Evolutionary conservation across 2,113 vertebrate genomes (phyloP).

Genomic region (Peromyscus polionotus): DNA sequence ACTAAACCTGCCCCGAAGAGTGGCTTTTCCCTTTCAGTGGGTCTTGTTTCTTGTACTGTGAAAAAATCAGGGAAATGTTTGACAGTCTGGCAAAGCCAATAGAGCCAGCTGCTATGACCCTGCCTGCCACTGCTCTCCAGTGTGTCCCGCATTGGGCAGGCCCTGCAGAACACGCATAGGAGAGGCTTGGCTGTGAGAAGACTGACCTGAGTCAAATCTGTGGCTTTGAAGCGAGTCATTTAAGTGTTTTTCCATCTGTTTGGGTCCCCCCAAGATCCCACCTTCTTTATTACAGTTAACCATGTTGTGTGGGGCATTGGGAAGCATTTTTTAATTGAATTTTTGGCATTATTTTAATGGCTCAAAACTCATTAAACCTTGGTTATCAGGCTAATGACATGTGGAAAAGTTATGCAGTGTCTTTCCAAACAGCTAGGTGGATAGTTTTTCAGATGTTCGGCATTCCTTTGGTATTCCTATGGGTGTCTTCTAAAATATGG

Average conservation of each 20-base stretch:
- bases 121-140: not conserved
- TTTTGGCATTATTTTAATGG: constrained; percentile 36
- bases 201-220: not conserved
- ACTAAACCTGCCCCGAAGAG: constrained; percentile 48
- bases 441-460: constrained; percentile 14
- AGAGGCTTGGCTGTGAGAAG: not conserved
- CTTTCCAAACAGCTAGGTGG: not conserved
- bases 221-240: not conserved
- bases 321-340: not conserved
- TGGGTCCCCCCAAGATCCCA: not conserved
- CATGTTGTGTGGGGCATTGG: not conserved
- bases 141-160: fast-evolving
- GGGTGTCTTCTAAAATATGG: not conserved
- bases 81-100: not conserved
- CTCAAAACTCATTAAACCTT: not conserved
- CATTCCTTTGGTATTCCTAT: not conserved
- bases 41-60: constrained; percentile 36
- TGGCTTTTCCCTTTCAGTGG: constrained; percentile 4
- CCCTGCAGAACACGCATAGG: not conserved
- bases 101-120: not conserved
- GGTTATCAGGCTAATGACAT: not conserved
- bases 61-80: constrained; percentile 38
- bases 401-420: not conserved
- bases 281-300: not conserved
- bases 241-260: not conserved